Evolutionary conservation across 2,797 vertebrate genomes (phyloP).

Genomic region (Megalops cyprinoides): DNA sequence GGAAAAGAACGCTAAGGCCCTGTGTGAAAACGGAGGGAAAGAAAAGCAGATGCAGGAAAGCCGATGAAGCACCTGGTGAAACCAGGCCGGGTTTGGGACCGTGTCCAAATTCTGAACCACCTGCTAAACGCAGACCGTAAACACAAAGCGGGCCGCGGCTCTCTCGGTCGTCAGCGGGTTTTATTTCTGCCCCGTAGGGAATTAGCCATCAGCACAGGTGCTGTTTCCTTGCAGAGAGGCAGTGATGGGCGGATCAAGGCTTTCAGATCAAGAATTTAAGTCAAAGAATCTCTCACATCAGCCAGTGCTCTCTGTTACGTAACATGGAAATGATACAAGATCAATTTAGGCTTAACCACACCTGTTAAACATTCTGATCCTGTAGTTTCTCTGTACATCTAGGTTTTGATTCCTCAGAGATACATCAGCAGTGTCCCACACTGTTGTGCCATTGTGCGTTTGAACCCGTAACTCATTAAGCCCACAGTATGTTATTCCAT

Average conservation of each 20-base stretch:
- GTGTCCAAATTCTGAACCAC: constrained; percentile 10
- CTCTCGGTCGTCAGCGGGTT: not conserved
- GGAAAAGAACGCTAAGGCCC: constrained; percentile 39
- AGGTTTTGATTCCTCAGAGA: no score
- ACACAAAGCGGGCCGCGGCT: not conserved
- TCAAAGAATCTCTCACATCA: not conserved
- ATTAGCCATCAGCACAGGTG: not conserved
- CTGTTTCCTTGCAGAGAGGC: not conserved
- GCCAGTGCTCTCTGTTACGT: not conserved
- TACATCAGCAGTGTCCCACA: no score
- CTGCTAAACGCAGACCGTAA: not conserved
- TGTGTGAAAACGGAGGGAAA: constrained; percentile 32
- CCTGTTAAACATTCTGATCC: no score
- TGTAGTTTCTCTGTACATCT: no score
- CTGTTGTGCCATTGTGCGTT: no score
- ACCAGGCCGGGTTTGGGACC: constrained; percentile 34
- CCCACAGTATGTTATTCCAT: no score
- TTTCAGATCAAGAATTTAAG: constrained; percentile 11
- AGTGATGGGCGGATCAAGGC: not conserved
- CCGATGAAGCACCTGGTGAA: constrained; percentile 26
- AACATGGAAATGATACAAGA: not conserved
- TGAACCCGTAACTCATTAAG: no score
- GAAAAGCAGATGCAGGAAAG: constrained; percentile 47
- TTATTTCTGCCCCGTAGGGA: not conserved
- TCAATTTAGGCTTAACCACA: not conserved